Conservation (phyloP, 2,888 invertebrate genomes). For the Melieria crassipennis region DNA sequence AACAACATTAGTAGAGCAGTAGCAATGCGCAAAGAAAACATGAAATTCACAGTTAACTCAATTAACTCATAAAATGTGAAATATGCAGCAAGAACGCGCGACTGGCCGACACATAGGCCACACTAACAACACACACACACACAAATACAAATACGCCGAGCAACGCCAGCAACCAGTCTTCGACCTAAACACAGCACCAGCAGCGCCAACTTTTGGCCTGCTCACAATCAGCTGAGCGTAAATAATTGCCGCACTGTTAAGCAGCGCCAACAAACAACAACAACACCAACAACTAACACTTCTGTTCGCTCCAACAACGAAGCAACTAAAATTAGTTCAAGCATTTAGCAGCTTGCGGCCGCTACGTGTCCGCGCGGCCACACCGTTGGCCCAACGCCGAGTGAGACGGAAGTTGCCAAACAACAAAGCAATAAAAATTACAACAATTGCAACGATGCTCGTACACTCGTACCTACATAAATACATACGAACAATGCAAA, state of each 20-base stretch:
- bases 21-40: neutral
- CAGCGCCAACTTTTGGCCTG: conserved; percentile 32
- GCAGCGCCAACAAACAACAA: conserved; percentile 33
- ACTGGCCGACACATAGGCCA: no score
- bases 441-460: neutral
- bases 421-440: no score
- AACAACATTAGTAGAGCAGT: no score
- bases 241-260: conserved; percentile 56
- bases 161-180: neutral
- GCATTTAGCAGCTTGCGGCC: conserved; percentile 1
- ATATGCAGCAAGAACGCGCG: conserved; percentile 44
- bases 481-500: conserved; percentile 5
- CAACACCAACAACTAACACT: conserved; percentile 3
- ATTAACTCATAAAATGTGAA: conserved; percentile 58
- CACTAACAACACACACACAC: neutral
- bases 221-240: conserved; percentile 57
- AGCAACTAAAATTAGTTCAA: conserved; percentile 22
- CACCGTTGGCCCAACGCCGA: conserved; percentile 7
- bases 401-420: no score
- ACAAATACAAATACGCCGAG: no score
- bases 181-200: conserved; percentile 38
- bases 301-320: neutral
- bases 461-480: neutral
- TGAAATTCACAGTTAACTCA: conserved; percentile 60
- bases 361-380: neutral